These are phyloP conservation scores for Amyelois transitella DNA, from an alignment of 1,140 invertebrate species.

Conservation along the genomic window DNA sequence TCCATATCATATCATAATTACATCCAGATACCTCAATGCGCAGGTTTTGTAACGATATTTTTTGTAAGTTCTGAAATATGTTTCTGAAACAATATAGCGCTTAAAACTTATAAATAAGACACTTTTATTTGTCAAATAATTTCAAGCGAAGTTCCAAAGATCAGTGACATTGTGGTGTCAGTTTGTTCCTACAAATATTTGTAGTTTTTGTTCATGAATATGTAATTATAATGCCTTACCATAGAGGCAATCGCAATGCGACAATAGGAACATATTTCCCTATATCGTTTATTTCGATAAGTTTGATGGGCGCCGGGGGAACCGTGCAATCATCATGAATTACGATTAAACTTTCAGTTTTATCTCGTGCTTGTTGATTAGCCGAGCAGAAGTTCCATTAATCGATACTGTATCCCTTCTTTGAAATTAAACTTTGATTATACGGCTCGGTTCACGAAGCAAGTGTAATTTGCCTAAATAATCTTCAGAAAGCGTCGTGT, in stretches of 20 bases:
- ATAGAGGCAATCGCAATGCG: neutral
- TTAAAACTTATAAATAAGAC: too few relatives aligned
- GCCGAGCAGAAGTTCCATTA: slow-evolving; percentile 50
- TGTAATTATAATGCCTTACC: too few relatives aligned
- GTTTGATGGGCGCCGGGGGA: slow-evolving; percentile 37
- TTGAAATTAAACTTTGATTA: slow-evolving; percentile 53
- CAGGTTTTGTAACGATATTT: too few relatives aligned
- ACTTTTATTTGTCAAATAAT: too few relatives aligned
- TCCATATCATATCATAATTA: too few relatives aligned
- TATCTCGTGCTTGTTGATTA: slow-evolving; percentile 56
- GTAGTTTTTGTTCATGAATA: too few relatives aligned
- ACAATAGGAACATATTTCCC: neutral
- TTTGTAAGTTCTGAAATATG: too few relatives aligned
- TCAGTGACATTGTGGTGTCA: too few relatives aligned
- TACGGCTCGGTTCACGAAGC: slow-evolving; percentile 19
- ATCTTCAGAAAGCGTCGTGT: neutral
- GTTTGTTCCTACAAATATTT: too few relatives aligned
- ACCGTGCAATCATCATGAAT: slow-evolving; percentile 53
- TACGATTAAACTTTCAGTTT: slow-evolving; percentile 59
- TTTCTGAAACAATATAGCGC: too few relatives aligned
- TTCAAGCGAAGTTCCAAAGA: too few relatives aligned
- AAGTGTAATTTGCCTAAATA: neutral
- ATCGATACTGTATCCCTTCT: slow-evolving; percentile 50
- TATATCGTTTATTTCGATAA: slow-evolving; percentile 43
- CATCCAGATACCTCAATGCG: too few relatives aligned